phyloP scores from a whole-genome alignment of 2,113 vertebrate species.

The Pollimyrus isidori region DNA sequence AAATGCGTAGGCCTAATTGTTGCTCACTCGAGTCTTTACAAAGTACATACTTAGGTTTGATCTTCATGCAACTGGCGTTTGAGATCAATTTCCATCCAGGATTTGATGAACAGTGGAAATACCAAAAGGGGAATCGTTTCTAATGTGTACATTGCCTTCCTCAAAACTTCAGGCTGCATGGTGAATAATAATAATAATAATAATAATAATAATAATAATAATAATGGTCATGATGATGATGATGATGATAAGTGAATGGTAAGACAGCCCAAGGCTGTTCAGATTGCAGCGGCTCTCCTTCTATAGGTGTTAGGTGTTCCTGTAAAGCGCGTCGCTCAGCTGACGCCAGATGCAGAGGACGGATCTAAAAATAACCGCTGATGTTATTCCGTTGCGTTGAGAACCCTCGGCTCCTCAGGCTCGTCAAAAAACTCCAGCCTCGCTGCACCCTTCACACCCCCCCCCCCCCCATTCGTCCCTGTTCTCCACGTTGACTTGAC shows the following conservation, averaged over 20 bases:
- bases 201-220: background rate
- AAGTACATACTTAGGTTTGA: background rate
- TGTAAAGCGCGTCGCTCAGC: background rate
- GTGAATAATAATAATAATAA: background rate
- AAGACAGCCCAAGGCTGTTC: background rate
- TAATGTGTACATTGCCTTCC: background rate
- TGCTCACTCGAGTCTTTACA: background rate
- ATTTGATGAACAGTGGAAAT: background rate
- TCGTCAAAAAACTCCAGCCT: background rate
- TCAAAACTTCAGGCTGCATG: background rate
- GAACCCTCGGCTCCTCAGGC: background rate
- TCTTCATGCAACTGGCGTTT: background rate
- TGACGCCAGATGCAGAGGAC: constrained; percentile 14
- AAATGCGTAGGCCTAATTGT: background rate
- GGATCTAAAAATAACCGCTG: constrained; percentile 19
- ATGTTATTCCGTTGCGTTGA: constrained; percentile 10
- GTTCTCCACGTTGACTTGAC: background rate
- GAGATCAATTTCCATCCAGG: background rate
- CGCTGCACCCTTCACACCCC: background rate
- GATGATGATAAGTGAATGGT: background rate
- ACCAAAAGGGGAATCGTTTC: background rate
- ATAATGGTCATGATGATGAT: background rate
- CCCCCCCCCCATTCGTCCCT: too few relatives aligned
- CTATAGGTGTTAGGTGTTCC: background rate
- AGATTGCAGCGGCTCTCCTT: background rate